phyloP scores from a whole-genome alignment of 2,888 invertebrate species.

The Celastrina argiolus region DNA sequence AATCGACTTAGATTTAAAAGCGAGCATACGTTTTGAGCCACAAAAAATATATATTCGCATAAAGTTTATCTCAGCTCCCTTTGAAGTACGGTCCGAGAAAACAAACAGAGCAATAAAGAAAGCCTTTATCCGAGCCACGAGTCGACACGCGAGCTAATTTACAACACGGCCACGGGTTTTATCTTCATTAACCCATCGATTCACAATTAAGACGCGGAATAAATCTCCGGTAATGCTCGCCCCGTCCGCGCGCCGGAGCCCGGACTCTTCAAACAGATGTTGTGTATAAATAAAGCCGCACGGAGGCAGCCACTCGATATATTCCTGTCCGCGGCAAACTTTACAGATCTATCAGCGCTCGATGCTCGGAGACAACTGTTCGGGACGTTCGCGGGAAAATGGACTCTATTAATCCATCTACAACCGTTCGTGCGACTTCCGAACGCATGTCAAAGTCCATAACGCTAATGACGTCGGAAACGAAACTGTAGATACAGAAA shows the following conservation, averaged over 20 bases:
- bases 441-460: neutral
- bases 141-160: conserved; percentile 79
- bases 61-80: conserved; percentile 72
- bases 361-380: conserved; percentile 53
- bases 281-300: conserved; percentile 77
- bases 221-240: conserved; percentile 76
- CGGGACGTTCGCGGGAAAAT: conserved; percentile 43
- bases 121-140: conserved; percentile 74
- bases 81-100: conserved; percentile 75
- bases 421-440: neutral
- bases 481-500: conserved; percentile 7
- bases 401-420: conserved; percentile 45
- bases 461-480: neutral
- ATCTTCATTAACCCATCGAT: conserved; percentile 79
- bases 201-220: conserved; percentile 78
- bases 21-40: conserved; percentile 44
- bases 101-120: conserved; percentile 78
- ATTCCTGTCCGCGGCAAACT: conserved; percentile 77
- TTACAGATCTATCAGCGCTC: conserved; percentile 72
- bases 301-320: conserved; percentile 77
- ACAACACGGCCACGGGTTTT: conserved; percentile 77
- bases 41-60: conserved; percentile 71
- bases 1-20: conserved; percentile 41
- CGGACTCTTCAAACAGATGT: conserved; percentile 78
- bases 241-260: conserved; percentile 72